Evolutionary conservation across 1,140 invertebrate species (phyloP).

Genomic region (Halictus rubicundus): DNA sequence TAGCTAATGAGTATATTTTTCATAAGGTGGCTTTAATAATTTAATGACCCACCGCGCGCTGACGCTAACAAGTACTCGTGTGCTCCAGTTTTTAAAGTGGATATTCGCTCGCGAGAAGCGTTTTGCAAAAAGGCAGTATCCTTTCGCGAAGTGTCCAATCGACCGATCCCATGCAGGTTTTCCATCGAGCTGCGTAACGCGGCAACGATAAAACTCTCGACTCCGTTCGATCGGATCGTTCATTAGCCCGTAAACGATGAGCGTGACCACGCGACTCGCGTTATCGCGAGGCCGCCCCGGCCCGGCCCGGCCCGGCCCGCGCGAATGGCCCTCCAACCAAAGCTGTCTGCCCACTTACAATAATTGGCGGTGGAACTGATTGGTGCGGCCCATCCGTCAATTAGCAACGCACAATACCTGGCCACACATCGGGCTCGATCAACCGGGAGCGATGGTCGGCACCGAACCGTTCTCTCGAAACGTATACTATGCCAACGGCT

Average conservation of each 20-base stretch:
- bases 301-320: background rate
- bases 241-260: conserved; percentile 53
- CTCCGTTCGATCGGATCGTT: conserved; percentile 43
- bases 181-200: background rate
- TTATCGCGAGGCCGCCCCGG: conserved; percentile 28
- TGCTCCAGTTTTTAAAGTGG: too few species aligned
- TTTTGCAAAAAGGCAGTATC: too few species aligned
- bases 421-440: conserved; percentile 64
- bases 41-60: too few species aligned
- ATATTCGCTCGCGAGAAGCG: too few species aligned
- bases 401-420: conserved; percentile 65
- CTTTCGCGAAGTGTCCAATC: background rate
- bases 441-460: conserved; percentile 59
- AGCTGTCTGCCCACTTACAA: conserved; percentile 54
- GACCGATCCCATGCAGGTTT: background rate
- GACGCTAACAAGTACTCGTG: too few species aligned
- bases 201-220: conserved; percentile 4
- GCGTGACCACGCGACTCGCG: background rate
- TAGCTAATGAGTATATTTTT: too few species aligned
- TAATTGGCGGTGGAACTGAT: conserved; percentile 65
- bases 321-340: conserved; percentile 32
- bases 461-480: conserved; percentile 34
- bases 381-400: conserved; percentile 61
- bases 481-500: conserved; percentile 5
- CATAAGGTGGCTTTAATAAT: too few species aligned